Conservation (phyloP, 1,140 invertebrate genomes). For the Himalopsyche phryganea region DNA sequence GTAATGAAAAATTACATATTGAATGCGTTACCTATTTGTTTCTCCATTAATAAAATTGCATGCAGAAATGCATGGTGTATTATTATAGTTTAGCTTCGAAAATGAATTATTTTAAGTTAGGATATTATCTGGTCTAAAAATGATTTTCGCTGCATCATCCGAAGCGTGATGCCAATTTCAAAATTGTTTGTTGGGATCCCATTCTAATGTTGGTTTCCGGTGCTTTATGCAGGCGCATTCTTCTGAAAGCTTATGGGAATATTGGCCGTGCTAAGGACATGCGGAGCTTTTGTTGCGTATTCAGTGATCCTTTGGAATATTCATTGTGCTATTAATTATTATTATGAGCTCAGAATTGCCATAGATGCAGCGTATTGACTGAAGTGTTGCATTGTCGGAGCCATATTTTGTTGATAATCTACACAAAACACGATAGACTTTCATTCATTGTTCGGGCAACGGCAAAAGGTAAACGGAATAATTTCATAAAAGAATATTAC, state of each 20-base stretch:
- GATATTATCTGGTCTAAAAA: too few relatives aligned
- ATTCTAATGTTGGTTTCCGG: slow-evolving; percentile 14
- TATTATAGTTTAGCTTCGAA: too few relatives aligned
- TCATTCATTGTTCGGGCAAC: too few relatives aligned
- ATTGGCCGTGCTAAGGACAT: slow-evolving; percentile 12
- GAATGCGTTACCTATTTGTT: too few relatives aligned
- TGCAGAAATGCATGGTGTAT: too few relatives aligned
- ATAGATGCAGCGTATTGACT: not conserved
- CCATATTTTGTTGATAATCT: slow-evolving; percentile 19
- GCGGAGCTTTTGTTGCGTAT: slow-evolving; percentile 3
- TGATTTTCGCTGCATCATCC: not conserved
- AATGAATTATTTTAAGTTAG: too few relatives aligned
- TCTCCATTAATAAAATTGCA: too few relatives aligned
- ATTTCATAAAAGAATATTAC: too few relatives aligned
- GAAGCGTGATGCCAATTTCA: slow-evolving; percentile 16
- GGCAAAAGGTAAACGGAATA: too few relatives aligned
- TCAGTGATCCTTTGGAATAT: not conserved
- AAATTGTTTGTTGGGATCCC: slow-evolving; percentile 5
- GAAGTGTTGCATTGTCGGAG: slow-evolving; percentile 21
- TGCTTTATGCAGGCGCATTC: slow-evolving; percentile 13
- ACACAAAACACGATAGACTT: not conserved
- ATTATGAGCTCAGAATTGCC: not conserved
- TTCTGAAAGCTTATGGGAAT: slow-evolving; percentile 5
- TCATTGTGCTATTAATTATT: slow-evolving; percentile 7
- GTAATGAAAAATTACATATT: too few relatives aligned